Evolutionary conservation across 2,797 vertebrate species (phyloP).

Genomic region (Triplophysa bombifrons): DNA sequence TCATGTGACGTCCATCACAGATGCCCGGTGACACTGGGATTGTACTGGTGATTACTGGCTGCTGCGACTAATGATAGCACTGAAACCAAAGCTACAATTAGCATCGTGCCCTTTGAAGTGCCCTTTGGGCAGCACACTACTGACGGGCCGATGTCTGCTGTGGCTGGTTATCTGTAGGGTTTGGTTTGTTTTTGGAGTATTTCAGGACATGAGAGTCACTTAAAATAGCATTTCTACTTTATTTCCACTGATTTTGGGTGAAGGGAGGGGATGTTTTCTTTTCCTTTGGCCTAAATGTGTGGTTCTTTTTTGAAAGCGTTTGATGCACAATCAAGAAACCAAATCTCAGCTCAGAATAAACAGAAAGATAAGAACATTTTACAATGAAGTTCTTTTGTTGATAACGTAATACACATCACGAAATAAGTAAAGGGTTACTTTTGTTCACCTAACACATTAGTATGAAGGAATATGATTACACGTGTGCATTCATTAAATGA

Average conservation of each 20-base stretch:
- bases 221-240: constrained; percentile 33
- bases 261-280: constrained; percentile 14
- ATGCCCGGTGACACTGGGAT: constrained; percentile 22
- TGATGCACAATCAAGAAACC: constrained; percentile 51
- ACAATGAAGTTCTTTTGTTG: neutral
- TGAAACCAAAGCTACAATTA: constrained; percentile 47
- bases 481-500: no score
- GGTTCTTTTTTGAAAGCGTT: constrained; percentile 23
- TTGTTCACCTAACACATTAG: no score
- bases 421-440: no score
- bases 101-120: constrained; percentile 48
- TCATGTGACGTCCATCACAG: constrained; percentile 38
- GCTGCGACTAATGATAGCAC: constrained; percentile 49
- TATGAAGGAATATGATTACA: no score
- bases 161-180: constrained; percentile 35
- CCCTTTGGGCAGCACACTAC: constrained; percentile 35
- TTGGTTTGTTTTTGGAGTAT: constrained; percentile 35
- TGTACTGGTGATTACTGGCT: constrained; percentile 43
- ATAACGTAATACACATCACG: no score
- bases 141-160: constrained; percentile 29
- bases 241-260: constrained; percentile 33
- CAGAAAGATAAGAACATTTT: constrained; percentile 35
- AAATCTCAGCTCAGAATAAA: constrained; percentile 45
- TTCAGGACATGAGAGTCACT: constrained; percentile 16
- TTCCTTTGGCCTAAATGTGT: neutral